phyloP scores from a whole-genome alignment of 2,888 invertebrate genomes.

The Scaptomyza polygonia region DNA sequence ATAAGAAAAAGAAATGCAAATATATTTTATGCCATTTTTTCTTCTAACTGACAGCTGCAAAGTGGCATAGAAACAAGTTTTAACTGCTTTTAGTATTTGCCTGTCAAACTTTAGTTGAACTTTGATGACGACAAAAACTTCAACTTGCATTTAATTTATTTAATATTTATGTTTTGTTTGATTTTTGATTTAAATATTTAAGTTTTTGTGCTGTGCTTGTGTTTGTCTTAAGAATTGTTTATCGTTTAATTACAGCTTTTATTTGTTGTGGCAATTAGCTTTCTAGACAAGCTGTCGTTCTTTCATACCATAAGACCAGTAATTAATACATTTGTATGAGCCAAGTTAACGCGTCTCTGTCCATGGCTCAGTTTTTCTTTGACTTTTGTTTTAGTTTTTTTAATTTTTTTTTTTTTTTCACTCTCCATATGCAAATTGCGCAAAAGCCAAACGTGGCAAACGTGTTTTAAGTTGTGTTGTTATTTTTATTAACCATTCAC shows the following conservation, averaged over 20 bases:
- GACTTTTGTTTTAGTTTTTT: neutral
- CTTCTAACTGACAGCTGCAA: constrained; percentile 2
- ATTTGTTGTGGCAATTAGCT: constrained; percentile 23
- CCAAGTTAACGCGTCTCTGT: constrained; percentile 31
- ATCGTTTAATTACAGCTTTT: constrained; percentile 25
- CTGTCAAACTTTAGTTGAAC: constrained; percentile 39
- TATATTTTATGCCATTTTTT: neutral
- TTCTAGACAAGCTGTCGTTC: constrained; percentile 1
- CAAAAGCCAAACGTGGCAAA: constrained; percentile 55
- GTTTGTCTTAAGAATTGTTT: constrained; percentile 5
- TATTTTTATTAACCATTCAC: constrained; percentile 41
- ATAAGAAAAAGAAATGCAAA: constrained; percentile 25
- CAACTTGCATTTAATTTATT: constrained; percentile 13
- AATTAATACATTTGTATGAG: constrained; percentile 19
- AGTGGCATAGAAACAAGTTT: constrained; percentile 25
- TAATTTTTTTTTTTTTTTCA: neutral
- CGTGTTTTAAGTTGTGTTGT: constrained; percentile 43
- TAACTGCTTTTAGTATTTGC: neutral
- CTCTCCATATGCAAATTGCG: constrained; percentile 53
- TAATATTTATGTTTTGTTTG: constrained; percentile 2
- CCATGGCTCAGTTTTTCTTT: constrained; percentile 49
- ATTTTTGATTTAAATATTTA: constrained; percentile 7
- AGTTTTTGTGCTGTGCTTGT: neutral
- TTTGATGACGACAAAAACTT: constrained; percentile 21
- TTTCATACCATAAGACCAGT: neutral